Percentiles rank a stretch among this genome's conserved stretches.
Conservation (phyloP, 2,113 vertebrate genomes). For the Malurus melanocephalus region DNA sequence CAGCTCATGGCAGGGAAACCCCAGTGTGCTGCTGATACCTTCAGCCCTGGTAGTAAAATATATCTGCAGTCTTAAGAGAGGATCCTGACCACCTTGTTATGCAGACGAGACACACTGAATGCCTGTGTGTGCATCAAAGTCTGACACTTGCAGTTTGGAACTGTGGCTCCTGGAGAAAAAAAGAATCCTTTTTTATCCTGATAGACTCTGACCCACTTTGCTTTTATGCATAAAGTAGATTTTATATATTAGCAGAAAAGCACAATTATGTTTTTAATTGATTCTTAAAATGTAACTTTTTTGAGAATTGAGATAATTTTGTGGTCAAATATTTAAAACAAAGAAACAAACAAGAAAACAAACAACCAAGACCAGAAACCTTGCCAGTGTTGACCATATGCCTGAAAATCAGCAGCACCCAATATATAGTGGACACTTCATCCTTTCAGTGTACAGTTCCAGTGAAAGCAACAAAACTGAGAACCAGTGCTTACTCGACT, state of each 20-base stretch:
- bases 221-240: neutral
- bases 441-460: neutral
- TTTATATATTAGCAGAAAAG: neutral
- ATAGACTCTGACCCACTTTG: neutral
- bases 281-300: neutral
- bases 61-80: neutral
- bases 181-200: neutral
- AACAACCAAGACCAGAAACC: neutral
- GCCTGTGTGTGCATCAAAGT: neutral
- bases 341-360: neutral
- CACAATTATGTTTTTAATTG: neutral
- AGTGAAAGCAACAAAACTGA: neutral
- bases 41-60: neutral
- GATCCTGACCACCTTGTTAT: neutral
- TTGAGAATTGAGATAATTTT: neutral
- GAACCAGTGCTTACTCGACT: neutral
- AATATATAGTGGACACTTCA: neutral
- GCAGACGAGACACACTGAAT: neutral
- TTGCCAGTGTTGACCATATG: neutral
- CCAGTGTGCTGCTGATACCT: neutral
- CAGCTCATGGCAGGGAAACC: neutral
- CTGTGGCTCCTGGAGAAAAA: neutral
- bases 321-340: neutral
- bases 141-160: neutral
- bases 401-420: neutral